A percentile compares a stretch with the other conserved stretches of the same genome.
These are phyloP conservation scores for Lacerta bilineata DNA, from an alignment of 2,797 vertebrate species.

Conservation along the genomic window DNA sequence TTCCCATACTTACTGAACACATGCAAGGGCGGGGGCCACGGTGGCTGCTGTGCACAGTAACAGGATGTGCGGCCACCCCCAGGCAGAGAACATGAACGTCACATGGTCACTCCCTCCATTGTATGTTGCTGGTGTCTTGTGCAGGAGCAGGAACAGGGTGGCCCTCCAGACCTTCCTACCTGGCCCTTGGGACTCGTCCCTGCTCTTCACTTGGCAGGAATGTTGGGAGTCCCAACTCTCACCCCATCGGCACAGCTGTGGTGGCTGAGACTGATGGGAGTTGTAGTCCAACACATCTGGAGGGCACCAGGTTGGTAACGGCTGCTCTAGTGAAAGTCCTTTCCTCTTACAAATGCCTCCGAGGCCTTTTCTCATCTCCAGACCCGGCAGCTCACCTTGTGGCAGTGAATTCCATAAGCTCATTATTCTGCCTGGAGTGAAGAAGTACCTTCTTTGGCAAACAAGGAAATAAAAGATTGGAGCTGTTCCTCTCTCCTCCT, in stretches of 20 bases:
- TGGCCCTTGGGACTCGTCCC: too few relatives aligned
- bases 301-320: neutral
- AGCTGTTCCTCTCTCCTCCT: neutral
- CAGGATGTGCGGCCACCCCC: neutral
- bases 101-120: too few relatives aligned
- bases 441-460: neutral
- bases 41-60: neutral
- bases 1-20: neutral
- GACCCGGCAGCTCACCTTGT: neutral
- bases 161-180: too few relatives aligned
- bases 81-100: too few relatives aligned
- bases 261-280: neutral
- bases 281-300: neutral
- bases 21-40: neutral
- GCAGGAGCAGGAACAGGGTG: too few relatives aligned
- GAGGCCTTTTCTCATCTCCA: neutral
- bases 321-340: neutral
- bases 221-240: too few relatives aligned
- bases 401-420: constrained; percentile 4
- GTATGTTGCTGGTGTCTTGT: too few relatives aligned
- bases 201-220: too few relatives aligned
- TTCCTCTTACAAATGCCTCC: too few relatives aligned
- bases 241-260: too few relatives aligned
- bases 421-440: neutral
- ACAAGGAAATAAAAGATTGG: neutral